Conservation (phyloP, 2,113 vertebrate genomes). For the Platanista minor region DNA sequence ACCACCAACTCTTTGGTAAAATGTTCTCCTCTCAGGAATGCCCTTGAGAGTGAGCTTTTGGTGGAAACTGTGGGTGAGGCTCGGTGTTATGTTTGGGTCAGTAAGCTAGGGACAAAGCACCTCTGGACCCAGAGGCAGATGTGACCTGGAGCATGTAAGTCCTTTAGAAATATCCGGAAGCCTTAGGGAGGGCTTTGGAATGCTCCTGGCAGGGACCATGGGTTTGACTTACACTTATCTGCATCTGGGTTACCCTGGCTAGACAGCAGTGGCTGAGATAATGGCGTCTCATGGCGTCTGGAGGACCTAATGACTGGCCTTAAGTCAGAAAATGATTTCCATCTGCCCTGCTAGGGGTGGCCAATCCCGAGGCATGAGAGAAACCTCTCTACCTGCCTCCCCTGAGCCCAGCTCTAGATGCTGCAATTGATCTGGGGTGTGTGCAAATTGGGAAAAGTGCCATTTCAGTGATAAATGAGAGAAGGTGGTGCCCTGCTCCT, state of each 20-base stretch:
- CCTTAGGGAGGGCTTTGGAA: background rate
- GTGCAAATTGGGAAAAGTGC: background rate
- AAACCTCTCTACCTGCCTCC: background rate
- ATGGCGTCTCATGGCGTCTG: background rate
- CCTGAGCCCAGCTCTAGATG: background rate
- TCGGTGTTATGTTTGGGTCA: background rate
- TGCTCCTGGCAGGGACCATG: background rate
- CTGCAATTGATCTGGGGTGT: background rate
- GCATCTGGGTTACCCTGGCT: background rate
- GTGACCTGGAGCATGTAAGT: background rate
- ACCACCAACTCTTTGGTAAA: background rate
- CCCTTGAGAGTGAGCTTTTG: background rate
- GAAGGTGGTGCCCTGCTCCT: background rate
- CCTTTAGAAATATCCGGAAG: background rate
- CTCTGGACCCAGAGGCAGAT: background rate
- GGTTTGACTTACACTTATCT: background rate
- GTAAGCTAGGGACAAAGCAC: background rate
- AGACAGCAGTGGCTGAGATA: background rate
- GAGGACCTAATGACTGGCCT: background rate
- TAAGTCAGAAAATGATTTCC: conserved; percentile 43
- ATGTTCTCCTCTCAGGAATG: background rate
- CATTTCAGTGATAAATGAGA: background rate
- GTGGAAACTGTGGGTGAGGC: background rate
- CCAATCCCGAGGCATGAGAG: background rate
- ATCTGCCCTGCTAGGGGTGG: background rate